Conservation (phyloP, 1,140 invertebrate species). For the Sesamia nonagrioides region DNA sequence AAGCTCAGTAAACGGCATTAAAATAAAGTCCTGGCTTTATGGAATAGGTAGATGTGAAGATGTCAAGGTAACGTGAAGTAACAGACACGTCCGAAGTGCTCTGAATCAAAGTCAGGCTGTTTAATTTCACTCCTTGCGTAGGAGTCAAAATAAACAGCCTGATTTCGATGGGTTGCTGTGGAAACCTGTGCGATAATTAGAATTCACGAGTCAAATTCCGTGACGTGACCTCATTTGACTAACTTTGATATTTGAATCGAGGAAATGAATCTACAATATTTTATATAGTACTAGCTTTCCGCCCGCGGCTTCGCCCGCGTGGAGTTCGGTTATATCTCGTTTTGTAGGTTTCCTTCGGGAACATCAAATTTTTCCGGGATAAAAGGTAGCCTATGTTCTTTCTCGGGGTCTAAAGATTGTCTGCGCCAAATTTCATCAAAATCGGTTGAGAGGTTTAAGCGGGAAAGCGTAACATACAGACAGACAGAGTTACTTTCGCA, state of each 20-base stretch:
- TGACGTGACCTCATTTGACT: constrained; percentile 7
- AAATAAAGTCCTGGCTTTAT: neutral
- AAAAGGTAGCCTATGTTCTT: too few species aligned
- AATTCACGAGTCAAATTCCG: neutral
- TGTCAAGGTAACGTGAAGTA: neutral
- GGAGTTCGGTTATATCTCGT: too few species aligned
- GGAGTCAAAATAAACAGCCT: neutral
- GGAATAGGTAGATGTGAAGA: neutral
- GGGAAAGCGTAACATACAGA: too few species aligned
- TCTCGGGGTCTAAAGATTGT: too few species aligned
- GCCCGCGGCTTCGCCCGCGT: too few species aligned
- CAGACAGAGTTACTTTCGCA: too few species aligned
- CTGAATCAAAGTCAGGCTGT: neutral
- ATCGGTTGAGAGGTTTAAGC: too few species aligned
- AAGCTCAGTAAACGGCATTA: neutral
- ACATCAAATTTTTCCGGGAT: too few species aligned
- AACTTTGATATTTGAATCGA: neutral
- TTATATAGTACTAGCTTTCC: too few species aligned
- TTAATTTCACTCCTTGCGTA: constrained; percentile 10
- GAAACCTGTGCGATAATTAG: neutral
- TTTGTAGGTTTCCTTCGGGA: too few species aligned
- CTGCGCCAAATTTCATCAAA: too few species aligned
- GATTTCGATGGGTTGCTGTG: neutral
- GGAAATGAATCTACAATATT: neutral
- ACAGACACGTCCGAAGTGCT: neutral